Evolutionary conservation across 2,888 invertebrate species (phyloP).

Genomic region (Spilosoma lubricipeda): DNA sequence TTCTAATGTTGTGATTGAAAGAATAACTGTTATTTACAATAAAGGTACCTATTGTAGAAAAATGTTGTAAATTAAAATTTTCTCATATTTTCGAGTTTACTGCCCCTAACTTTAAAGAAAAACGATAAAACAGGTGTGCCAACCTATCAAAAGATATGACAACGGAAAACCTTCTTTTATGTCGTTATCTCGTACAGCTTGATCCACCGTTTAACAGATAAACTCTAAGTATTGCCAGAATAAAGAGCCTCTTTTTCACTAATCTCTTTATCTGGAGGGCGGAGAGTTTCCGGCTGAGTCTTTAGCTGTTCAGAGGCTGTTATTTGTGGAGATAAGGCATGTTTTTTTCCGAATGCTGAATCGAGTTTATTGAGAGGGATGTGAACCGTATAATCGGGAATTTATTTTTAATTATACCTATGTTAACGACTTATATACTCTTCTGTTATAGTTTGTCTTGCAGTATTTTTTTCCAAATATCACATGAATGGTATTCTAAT

Average conservation of each 20-base stretch:
- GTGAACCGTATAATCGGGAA: neutral
- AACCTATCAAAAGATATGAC: slow-evolving; percentile 16
- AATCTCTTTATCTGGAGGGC: slow-evolving; percentile 47
- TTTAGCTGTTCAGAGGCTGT: slow-evolving; percentile 37
- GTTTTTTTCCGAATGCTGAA: slow-evolving; percentile 29
- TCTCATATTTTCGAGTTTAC: neutral
- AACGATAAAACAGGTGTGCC: neutral
- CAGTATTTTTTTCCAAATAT: neutral
- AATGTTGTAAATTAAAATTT: neutral
- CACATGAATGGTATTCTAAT: too few species aligned
- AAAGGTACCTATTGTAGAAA: neutral
- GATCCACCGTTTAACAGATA: slow-evolving; percentile 52
- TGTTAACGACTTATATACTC: too few species aligned
- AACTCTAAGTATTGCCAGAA: slow-evolving; percentile 48
- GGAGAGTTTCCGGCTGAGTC: slow-evolving; percentile 31
- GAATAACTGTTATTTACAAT: neutral
- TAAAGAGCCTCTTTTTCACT: slow-evolving; percentile 43
- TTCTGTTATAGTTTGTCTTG: too few species aligned
- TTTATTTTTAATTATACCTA: neutral
- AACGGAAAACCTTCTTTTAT: slow-evolving; percentile 19
- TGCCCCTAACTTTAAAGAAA: neutral
- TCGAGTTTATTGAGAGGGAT: slow-evolving; percentile 19
- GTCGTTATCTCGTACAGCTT: slow-evolving; percentile 34
- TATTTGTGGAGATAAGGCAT: slow-evolving; percentile 41
- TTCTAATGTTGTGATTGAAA: neutral